A percentile compares a stretch with the other conserved stretches of the same genome.
Conservation (phyloP, 2,888 invertebrate genomes). For the Pollenia amentaria region DNA sequence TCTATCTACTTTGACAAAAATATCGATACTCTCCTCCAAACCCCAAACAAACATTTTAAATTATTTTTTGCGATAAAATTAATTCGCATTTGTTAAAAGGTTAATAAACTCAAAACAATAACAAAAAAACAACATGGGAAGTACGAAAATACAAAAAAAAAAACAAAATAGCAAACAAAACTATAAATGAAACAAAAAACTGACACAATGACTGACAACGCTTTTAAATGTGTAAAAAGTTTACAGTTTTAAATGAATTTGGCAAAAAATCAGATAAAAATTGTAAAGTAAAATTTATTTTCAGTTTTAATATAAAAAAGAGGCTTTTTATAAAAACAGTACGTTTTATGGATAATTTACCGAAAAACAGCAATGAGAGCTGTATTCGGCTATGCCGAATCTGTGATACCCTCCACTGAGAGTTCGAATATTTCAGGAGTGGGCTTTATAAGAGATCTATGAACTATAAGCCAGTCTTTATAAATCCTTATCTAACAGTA, state of each 20-base stretch:
- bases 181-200: background rate
- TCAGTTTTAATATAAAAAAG: no score
- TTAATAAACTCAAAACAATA: constrained; percentile 46
- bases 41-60: background rate
- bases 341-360: no score
- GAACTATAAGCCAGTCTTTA: no score
- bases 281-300: background rate
- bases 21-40: background rate
- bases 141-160: constrained; percentile 25
- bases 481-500: no score
- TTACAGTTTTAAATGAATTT: background rate
- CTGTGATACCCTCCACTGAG: no score
- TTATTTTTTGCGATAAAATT: constrained; percentile 21
- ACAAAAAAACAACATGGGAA: constrained; percentile 19
- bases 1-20: constrained; percentile 33
- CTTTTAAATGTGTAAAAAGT: background rate
- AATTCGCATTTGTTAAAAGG: constrained; percentile 33
- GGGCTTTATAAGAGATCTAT: no score
- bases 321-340: no score
- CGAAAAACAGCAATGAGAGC: no score
- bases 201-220: constrained; percentile 37
- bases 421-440: no score
- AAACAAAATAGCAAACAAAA: background rate
- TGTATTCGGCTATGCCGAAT: no score
- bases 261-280: constrained; percentile 2